phyloP scores from a whole-genome alignment of 1,140 invertebrate genomes.

The Venturia canescens region DNA sequence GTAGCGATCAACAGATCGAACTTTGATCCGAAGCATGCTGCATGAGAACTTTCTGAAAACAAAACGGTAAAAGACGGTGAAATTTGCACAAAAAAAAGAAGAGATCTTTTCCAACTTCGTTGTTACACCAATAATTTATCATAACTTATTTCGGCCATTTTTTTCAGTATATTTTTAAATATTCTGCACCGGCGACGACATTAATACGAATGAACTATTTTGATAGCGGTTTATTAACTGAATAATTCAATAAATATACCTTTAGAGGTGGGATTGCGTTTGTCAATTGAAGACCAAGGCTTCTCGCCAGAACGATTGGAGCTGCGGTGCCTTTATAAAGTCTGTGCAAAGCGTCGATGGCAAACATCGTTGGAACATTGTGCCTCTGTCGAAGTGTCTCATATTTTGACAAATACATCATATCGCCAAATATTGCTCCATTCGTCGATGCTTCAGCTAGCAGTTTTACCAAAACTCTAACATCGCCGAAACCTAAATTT shows the following conservation, averaged over 20 bases:
- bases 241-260: conserved; percentile 70
- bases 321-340: conserved; percentile 88
- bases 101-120: too few species aligned
- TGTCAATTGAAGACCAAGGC: conserved; percentile 90
- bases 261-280: conserved; percentile 90
- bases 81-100: not conserved
- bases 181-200: too few species aligned
- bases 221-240: too few species aligned
- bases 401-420: conserved; percentile 87
- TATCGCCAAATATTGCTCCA: conserved; percentile 82
- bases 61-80: not conserved
- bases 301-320: conserved; percentile 89
- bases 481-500: conserved; percentile 97
- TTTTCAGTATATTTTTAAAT: too few species aligned
- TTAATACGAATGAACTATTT: too few species aligned
- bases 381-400: conserved; percentile 90
- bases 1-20: conserved; percentile 16
- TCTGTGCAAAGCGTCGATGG: conserved; percentile 91
- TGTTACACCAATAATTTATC: too few species aligned
- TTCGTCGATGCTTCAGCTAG: conserved; percentile 84
- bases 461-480: conserved; percentile 83
- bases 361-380: conserved; percentile 92
- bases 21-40: conserved; percentile 59
- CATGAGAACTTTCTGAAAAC: conserved; percentile 61
- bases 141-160: too few species aligned